Evolutionary conservation across 2,888 invertebrate genomes (phyloP), one percentile per base, ranked within the genome.

Genomic region (Acrobasis repandana): DNA sequence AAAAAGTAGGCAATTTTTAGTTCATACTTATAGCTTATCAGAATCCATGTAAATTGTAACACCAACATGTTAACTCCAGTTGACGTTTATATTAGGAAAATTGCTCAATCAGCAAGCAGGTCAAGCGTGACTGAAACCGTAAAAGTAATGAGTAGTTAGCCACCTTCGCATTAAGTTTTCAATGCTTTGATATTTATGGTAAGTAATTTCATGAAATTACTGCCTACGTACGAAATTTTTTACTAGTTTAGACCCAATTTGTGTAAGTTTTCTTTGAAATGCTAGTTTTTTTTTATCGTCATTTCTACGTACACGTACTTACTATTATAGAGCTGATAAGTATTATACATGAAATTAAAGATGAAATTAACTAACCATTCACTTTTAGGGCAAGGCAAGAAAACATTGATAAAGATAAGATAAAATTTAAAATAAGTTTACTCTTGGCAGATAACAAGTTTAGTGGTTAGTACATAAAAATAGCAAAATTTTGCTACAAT

Each of bases 121-220:
- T 38, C 54, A 43, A 54, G 38, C 54, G 54, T 54, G 54, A 54
- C 54, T 20, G 9, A 43, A 5, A 20, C 18, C 36, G n/a, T 54
- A 54, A 54, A 54, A 38, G 38, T 54, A 54, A 54, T 54, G 20
- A 54, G 18, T 54, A 38, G 54, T 18, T 20, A 38, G 54, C 54
- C 54, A 54, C 54, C 54, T 38, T 5, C 16, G 36, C 38, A 54
- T 54, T 54, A 54, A 38, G 38, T 38, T 54, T 54, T 54, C 52
- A 54, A 36, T 54, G 54, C 54, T 20, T 54, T 9, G n/a, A 54
- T 54, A 38, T 54, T 54, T 54, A 54, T 38, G 18, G 54, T 38
- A 5, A 38, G 11, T 54, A 54, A 54, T 54, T 18, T 54, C 8
- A 20, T 10, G n/a, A 18, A 38, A 38, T 20, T 54, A 20, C 18